phyloP scores from a whole-genome alignment of 2,797 vertebrate species.

The Esox lucius region DNA sequence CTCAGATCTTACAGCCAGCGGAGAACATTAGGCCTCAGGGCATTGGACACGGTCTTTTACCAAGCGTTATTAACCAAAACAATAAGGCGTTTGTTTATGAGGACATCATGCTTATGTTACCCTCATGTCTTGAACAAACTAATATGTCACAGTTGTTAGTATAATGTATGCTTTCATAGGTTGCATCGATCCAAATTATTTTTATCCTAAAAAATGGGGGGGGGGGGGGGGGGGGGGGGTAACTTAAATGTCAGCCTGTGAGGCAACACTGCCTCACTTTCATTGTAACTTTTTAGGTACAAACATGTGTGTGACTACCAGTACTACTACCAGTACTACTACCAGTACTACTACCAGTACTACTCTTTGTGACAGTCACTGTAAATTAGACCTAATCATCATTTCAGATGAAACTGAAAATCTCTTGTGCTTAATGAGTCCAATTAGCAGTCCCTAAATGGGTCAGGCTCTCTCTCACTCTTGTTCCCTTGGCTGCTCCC shows the following conservation, averaged over 20 bases:
- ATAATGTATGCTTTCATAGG: neutral
- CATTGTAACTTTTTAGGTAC: too few relatives aligned
- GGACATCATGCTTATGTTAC: neutral
- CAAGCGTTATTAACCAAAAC: neutral
- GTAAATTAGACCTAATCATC: neutral
- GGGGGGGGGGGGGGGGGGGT: too few relatives aligned
- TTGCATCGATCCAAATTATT: neutral
- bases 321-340: too few relatives aligned
- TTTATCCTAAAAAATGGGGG: too few relatives aligned
- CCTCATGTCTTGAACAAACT: neutral
- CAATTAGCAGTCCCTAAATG: neutral
- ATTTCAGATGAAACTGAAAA: neutral
- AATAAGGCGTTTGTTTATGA: constrained; percentile 1
- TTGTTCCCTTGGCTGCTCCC: constrained; percentile 1
- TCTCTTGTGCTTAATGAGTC: neutral
- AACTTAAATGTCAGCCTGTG: too few relatives aligned
- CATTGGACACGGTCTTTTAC: neutral
- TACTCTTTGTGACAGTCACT: neutral
- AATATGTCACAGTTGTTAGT: neutral
- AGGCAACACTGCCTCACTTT: too few relatives aligned
- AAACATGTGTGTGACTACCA: neutral
- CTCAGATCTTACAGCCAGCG: neutral
- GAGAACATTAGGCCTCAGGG: neutral
- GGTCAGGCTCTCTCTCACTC: neutral
- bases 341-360: neutral